Percentiles rank a stretch among this genome's conserved stretches.
Evolutionary conservation across 1,140 invertebrate species (phyloP).

Genomic region (Drosophila oshimai): DNA sequence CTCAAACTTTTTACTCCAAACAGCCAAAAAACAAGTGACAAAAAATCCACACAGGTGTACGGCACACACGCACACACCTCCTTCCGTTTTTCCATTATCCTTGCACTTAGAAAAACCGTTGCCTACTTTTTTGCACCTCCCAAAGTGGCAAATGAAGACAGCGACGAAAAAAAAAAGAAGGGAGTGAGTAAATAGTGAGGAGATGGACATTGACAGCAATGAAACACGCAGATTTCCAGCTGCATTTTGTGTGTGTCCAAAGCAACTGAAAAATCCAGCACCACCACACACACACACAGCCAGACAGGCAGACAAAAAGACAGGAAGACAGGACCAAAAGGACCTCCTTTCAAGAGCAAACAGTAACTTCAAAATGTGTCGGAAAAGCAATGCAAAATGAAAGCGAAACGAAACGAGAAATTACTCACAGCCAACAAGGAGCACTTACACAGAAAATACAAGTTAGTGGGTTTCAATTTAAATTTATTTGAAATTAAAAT

Average conservation of each 20-base stretch:
- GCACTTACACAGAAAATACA: background rate
- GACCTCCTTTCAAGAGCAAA: background rate
- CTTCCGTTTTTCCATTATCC: background rate
- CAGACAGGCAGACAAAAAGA: background rate
- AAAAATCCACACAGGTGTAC: background rate
- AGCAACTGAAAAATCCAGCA: background rate
- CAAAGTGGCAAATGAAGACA: slow-evolving; percentile 7
- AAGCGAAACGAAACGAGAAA: slow-evolving; percentile 5
- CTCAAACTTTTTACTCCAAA: background rate
- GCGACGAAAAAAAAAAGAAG: background rate
- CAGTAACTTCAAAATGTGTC: slow-evolving; percentile 56
- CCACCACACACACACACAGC: background rate
- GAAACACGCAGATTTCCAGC: slow-evolving; percentile 65
- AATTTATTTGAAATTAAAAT: too few species aligned
- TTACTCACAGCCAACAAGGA: background rate
- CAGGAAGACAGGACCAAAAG: background rate
- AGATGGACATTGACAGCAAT: slow-evolving; percentile 48
- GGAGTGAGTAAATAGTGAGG: background rate
- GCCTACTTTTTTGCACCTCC: slow-evolving; percentile 42
- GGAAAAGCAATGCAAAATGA: background rate
- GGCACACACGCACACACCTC: background rate
- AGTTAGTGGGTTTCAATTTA: too few species aligned
- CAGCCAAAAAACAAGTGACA: background rate
- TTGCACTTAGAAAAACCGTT: slow-evolving; percentile 34
- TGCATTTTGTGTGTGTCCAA: slow-evolving; percentile 43